These are phyloP conservation scores for Microctonus brassicae DNA, from an alignment of 2,888 invertebrate genomes.

Conservation along the genomic window DNA sequence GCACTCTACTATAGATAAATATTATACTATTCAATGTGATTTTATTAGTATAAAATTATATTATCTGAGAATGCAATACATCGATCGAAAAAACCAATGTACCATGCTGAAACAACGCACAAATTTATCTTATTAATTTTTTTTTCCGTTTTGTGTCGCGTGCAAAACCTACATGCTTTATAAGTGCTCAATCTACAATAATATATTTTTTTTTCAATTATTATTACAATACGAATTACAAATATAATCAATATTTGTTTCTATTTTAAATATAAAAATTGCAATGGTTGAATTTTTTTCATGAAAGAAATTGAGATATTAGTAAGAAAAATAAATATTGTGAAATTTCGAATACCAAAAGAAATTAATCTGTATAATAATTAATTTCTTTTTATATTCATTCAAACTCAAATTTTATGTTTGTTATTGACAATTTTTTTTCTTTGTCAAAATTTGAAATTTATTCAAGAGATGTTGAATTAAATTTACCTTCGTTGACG, in stretches of 20 bases:
- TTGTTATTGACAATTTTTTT: slow-evolving; percentile 5
- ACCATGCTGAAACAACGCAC: slow-evolving; percentile 56
- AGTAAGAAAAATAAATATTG: no score
- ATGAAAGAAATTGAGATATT: no score
- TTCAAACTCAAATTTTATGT: no score
- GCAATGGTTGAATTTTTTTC: no score
- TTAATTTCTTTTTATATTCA: no score
- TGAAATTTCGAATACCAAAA: no score
- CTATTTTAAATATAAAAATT: background rate
- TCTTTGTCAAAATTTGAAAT: slow-evolving; percentile 11
- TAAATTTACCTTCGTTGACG: slow-evolving; percentile 83
- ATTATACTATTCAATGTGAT: background rate
- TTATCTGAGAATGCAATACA: slow-evolving; percentile 52
- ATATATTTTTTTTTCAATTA: no score
- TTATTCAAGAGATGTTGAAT: no score
- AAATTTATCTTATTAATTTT: background rate
- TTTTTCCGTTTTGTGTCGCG: slow-evolving; percentile 7
- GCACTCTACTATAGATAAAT: slow-evolving; percentile 17
- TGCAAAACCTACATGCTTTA: slow-evolving; percentile 17
- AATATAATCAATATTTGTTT: no score
- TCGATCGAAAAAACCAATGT: slow-evolving; percentile 45
- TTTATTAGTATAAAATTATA: background rate
- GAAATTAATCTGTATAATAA: no score
- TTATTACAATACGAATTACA: no score
- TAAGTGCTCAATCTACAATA: slow-evolving; percentile 1